phyloP scores from a whole-genome alignment of 2,113 vertebrate species.

The Gymnarchus niloticus region DNA sequence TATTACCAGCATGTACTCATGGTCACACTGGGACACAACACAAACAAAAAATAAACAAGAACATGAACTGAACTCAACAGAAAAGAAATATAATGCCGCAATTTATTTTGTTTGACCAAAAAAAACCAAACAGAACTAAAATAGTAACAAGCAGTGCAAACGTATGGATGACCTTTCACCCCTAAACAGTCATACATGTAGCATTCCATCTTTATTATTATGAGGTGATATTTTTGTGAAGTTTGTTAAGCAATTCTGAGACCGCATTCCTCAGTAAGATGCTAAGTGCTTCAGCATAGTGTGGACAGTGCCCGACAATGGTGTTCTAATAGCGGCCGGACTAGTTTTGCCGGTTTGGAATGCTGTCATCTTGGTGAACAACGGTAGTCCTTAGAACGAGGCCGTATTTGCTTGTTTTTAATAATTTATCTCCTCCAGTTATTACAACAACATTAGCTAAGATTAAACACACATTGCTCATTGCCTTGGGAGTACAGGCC shows the following conservation, averaged over 20 bases:
- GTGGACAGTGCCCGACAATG: too few species aligned
- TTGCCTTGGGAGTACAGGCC: constrained; percentile 71
- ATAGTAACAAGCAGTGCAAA: background rate
- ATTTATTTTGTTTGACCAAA: background rate
- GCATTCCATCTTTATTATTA: background rate
- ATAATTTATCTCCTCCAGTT: constrained; percentile 67
- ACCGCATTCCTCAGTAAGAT: background rate
- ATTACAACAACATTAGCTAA: constrained; percentile 75
- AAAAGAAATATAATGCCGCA: background rate
- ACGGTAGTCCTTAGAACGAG: constrained; percentile 54
- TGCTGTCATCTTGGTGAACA: constrained; percentile 23
- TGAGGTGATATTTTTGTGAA: background rate
- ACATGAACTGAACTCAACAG: background rate
- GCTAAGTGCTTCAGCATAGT: background rate
- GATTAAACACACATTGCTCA: constrained; percentile 70
- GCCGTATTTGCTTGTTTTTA: constrained; percentile 68
- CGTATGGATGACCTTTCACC: constrained; percentile 33
- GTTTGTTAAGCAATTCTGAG: background rate
- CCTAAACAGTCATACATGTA: background rate
- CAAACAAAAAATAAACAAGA: background rate
- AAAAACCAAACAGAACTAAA: background rate
- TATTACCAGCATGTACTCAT: background rate
- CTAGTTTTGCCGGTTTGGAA: too few species aligned
- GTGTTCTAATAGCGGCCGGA: background rate
- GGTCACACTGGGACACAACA: background rate